Conservation (phyloP, 2,888 invertebrate genomes). For the Apeira syringaria region DNA sequence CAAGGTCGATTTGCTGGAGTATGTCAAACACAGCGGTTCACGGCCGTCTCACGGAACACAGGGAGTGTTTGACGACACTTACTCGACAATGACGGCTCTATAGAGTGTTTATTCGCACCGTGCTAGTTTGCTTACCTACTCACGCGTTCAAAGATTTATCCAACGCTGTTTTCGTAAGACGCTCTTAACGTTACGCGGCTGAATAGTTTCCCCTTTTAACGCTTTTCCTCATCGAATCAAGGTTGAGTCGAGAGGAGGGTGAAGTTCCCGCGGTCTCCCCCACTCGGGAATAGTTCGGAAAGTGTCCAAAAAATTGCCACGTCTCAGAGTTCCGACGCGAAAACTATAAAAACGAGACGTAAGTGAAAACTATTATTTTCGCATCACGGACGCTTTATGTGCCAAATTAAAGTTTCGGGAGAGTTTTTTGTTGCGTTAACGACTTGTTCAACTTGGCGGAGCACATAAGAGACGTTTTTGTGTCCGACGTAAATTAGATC, state of each 20-base stretch:
- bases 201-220: conserved; percentile 25
- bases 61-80: conserved; percentile 62
- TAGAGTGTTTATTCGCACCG: conserved; percentile 51
- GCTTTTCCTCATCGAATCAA: conserved; percentile 19
- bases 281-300: conserved; percentile 22
- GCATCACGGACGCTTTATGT: conserved; percentile 44
- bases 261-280: conserved; percentile 15
- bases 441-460: conserved; percentile 45
- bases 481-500: conserved; percentile 46
- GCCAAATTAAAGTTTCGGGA: conserved; percentile 46
- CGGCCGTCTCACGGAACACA: conserved; percentile 43
- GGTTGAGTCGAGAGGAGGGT: conserved; percentile 24
- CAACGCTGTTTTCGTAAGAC: conserved; percentile 36
- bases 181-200: conserved; percentile 17
- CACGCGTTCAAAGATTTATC: conserved; percentile 52
- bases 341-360: conserved; percentile 41
- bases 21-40: conserved; percentile 60
- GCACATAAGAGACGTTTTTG: conserved; percentile 45
- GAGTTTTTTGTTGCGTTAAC: conserved; percentile 47
- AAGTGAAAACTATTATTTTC: conserved; percentile 49
- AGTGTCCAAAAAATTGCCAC: conserved; percentile 35
- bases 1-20: conserved; percentile 56
- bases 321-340: conserved; percentile 34
- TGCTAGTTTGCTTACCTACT: conserved; percentile 48
- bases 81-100: conserved; percentile 51